These are phyloP conservation scores for Rhinopomastus cyanomelas DNA, from an alignment of 2,113 vertebrate species.

Conservation along the genomic window DNA sequence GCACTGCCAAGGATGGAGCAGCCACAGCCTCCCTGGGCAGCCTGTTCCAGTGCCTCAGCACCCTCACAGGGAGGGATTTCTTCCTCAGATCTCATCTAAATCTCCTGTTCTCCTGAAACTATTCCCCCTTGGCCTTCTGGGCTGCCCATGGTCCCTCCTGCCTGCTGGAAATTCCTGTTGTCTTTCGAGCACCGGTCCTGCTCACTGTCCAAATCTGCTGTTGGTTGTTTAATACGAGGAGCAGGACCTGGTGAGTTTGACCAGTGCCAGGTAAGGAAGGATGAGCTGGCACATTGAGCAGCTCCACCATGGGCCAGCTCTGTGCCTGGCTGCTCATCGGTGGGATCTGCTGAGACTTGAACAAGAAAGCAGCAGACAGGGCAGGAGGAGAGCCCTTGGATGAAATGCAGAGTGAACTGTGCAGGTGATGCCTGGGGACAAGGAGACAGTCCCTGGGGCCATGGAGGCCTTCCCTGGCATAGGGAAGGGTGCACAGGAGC, in stretches of 20 bases:
- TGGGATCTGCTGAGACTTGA: not conserved
- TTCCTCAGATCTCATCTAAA: no score
- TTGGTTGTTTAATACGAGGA: not conserved
- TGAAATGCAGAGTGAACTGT: not conserved
- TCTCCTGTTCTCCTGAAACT: no score
- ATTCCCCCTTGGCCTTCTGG: no score
- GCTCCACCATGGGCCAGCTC: not conserved
- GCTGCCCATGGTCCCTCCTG: no score
- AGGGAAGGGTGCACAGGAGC: no score
- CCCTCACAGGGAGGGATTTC: no score
- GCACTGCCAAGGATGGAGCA: no score
- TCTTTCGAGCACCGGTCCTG: not conserved
- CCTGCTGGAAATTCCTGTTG: no score
- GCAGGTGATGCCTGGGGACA: not conserved
- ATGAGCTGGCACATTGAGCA: not conserved
- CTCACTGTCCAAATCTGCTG: not conserved
- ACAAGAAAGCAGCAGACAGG: not conserved
- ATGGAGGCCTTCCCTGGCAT: accelerated
- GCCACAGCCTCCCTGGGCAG: no score
- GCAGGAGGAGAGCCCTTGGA: not conserved
- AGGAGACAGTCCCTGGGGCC: accelerated
- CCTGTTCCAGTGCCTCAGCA: no score
- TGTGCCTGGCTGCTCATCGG: accelerated
- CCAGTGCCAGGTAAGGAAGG: not conserved
- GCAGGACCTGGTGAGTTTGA: not conserved